Evolutionary conservation across 1,140 invertebrate species (phyloP), one percentile per base, ranked within the genome.

Genomic region (Plodia interpunctella): DNA sequence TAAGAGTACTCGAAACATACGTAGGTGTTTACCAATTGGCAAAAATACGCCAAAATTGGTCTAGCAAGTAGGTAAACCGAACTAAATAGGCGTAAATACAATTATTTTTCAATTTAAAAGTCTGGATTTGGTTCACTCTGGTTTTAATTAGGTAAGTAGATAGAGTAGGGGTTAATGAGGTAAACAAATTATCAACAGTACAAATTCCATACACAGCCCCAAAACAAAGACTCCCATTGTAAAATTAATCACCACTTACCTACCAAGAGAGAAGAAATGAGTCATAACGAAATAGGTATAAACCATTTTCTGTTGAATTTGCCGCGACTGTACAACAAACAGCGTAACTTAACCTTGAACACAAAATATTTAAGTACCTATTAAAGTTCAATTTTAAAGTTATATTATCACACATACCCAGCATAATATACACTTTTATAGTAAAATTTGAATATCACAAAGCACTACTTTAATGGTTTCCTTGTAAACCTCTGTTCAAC

Each of bases 221-320:
- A 44, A 44, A 53, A 53, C 51, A 53, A 53, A 11, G 21, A 25
- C 19, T 18, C 21, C 20, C 20, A 25, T 25, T 53, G 51, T 53
- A 53, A 25, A 44, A 10, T 44, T 17, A 44, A 44, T 17, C 38
- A 44, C 38, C 17, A 54, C 51, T 44, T 19, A 59, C 32, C 58
- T n/a, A n/a, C n/a, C n/a, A n/a, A n/a, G n/a, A n/a, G n/a, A 51
- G 18, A 25, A 25, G 49, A 30, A 28, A 71, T 74, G 68, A 76
- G 51, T 73, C 71, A 76, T 61, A 57, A 32, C 49, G 56, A 49
- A 67, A 61, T 64, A n/a, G n/a, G n/a, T n/a, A 68, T 68, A 66
- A 55, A 21, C 13, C 57, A 49, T 21, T 57, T 58, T 49, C 57
- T 52, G 55, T 78, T 74, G 69, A 78, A 78, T 70, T 83, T 83